A percentile compares a stretch with the other conserved stretches of the same genome.
phyloP scores from a whole-genome alignment of 2,797 vertebrate genomes.

The Tauraco hartlaubi region DNA sequence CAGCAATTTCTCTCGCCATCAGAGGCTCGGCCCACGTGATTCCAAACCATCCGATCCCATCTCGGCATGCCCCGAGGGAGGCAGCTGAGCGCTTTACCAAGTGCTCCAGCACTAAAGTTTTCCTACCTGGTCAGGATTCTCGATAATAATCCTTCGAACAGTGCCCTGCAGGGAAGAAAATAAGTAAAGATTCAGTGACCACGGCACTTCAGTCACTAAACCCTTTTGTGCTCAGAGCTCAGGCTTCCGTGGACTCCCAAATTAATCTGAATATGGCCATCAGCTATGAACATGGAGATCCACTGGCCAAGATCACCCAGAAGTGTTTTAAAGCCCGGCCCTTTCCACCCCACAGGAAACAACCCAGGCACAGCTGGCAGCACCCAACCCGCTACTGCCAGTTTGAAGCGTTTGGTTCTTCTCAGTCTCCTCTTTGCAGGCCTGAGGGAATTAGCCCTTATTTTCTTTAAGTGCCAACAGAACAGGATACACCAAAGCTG shows the following conservation, averaged over 20 bases:
- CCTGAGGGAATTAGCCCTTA: neutral
- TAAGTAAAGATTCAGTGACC: neutral
- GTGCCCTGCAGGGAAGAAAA: conserved; percentile 69
- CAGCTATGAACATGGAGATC: neutral
- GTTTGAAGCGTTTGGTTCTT: neutral
- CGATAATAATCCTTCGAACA: conserved; percentile 81
- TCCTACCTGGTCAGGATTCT: conserved; percentile 82
- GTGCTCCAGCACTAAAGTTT: neutral
- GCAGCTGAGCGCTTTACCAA: neutral
- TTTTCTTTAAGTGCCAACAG: neutral
- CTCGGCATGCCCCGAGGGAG: rapidly evolving
- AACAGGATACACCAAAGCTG: neutral
- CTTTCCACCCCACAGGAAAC: neutral
- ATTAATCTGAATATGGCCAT: rapidly evolving
- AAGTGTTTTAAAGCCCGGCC: neutral
- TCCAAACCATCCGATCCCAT: neutral
- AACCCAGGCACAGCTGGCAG: rapidly evolving
- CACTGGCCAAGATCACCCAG: rapidly evolving
- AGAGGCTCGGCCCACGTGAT: neutral
- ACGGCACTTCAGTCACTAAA: neutral
- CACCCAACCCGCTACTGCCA: rapidly evolving
- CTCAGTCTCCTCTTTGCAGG: neutral
- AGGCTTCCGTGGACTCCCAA: neutral
- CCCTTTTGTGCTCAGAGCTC: neutral
- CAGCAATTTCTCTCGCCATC: neutral